These are phyloP conservation scores for Lochmaea capreae DNA, from an alignment of 2,888 invertebrate genomes.

Conservation along the genomic window DNA sequence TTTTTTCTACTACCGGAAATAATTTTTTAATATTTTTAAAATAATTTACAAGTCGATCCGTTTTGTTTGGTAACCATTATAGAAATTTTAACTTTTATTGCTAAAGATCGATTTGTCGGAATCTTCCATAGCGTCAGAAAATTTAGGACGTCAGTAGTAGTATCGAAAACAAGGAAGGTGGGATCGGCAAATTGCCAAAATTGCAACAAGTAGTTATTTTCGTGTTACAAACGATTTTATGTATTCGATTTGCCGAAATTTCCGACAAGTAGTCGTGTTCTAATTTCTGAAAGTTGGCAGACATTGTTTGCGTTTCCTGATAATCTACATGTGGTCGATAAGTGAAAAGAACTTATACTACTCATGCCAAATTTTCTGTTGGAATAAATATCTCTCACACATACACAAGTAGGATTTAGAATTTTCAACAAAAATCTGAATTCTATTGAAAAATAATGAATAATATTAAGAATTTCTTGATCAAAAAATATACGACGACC, in stretches of 20 bases:
- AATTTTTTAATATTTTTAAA: too few species aligned
- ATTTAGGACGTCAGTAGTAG: conserved; percentile 40
- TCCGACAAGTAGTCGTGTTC: conserved; percentile 25
- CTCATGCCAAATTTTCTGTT: background rate
- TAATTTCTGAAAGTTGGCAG: conserved; percentile 14
- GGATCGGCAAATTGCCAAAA: conserved; percentile 62
- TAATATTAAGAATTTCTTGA: background rate
- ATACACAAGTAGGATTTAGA: background rate
- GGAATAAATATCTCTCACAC: background rate
- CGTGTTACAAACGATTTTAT: background rate
- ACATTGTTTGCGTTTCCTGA: conserved; percentile 32
- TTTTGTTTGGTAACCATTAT: background rate
- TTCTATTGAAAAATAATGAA: background rate
- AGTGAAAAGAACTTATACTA: background rate
- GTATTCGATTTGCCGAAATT: conserved; percentile 21
- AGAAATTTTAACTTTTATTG: background rate
- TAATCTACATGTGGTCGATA: conserved; percentile 32
- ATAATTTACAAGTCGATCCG: too few species aligned
- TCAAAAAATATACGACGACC: too few species aligned
- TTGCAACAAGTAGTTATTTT: conserved; percentile 59
- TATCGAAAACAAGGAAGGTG: conserved; percentile 58
- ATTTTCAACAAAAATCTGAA: background rate
- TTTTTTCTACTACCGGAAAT: too few species aligned
- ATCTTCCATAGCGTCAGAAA: conserved; percentile 34
- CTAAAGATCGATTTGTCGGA: background rate